Conservation (phyloP, 2,113 vertebrate species). For the Apteryx owenii region DNA sequence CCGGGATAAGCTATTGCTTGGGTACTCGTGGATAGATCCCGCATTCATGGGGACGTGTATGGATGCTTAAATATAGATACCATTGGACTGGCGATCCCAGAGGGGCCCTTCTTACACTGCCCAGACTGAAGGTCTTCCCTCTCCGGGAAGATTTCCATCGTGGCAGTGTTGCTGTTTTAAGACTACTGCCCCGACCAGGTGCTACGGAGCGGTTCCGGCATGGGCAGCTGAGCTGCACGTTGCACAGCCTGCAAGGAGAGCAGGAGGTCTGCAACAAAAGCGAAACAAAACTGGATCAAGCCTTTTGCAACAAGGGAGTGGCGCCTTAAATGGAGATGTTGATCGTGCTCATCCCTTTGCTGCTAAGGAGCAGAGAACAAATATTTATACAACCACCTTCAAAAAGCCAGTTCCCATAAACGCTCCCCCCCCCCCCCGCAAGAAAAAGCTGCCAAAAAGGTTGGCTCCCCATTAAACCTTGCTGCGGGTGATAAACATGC, state of each 20-base stretch:
- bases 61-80: background rate
- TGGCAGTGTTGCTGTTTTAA: background rate
- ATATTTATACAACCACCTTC: slow-evolving; percentile 33
- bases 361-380: slow-evolving; percentile 50
- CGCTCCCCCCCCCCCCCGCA: background rate
- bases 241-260: background rate
- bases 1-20: background rate
- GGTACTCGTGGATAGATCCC: background rate
- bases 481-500: background rate
- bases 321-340: slow-evolving; percentile 31
- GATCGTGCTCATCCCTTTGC: slow-evolving; percentile 31
- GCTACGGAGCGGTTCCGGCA: background rate
- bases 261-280: background rate
- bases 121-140: background rate
- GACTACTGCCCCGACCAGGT: background rate
- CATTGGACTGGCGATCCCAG: background rate
- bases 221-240: background rate
- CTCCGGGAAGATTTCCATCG: background rate
- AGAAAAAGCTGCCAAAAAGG: background rate
- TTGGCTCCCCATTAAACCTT: background rate
- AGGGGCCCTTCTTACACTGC: background rate
- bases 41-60: fast-evolving
- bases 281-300: background rate
- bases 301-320: background rate
- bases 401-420: background rate